Base-by-base conservation (phyloP, 2,888 invertebrate genomes). In the Amblyjoppa proteus region DNA sequence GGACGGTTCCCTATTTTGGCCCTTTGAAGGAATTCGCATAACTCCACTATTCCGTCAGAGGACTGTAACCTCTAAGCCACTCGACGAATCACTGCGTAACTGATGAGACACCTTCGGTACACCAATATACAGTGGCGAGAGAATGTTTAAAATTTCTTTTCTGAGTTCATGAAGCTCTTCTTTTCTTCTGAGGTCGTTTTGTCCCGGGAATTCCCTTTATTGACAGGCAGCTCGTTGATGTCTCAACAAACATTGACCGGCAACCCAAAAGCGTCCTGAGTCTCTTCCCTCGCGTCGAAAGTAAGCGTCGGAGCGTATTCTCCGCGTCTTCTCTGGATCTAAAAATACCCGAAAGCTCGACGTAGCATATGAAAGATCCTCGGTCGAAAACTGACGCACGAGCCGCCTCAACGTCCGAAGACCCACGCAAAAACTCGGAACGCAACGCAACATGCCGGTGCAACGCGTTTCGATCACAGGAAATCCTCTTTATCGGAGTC, bases 311-410 rank as follows among this genome's bases (percentile, higher is more conserved):
- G 25, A 6, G 28, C 31, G n/a, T 6, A 31, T 74, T 68, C 28
- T 28, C 58, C 74, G 74, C 69, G 75, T 58, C 81, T 69, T 53
- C 20, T 28, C n/a, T 3, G 13, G 25, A 31, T 58, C 58, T 58
- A 58, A 58, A 58, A 4, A 58, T 58, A 58, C 58, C 58, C 45
- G 13, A 45, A 25, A 58, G 3, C 11, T 58, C 58, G 58, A 58
- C 58, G 58, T 11, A 58, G 13, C 45, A 3, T 13, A 13, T 11
- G 25, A 58, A 16, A 58, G 58, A 25, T 28, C 28, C 28, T 11
- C 2, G 13, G 11, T 11, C 28, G 11, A 28, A 25, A 58, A 25
- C 28, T 58, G 58, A 58, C 20, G n/a, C 56, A 58, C 28, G 28
- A 58, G 28, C 58, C 20, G 4, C 1, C 28, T 58, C 13, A 7